Base-by-base conservation (phyloP, 2,888 invertebrate genomes). In the Callosobruchus maculatus region DNA sequence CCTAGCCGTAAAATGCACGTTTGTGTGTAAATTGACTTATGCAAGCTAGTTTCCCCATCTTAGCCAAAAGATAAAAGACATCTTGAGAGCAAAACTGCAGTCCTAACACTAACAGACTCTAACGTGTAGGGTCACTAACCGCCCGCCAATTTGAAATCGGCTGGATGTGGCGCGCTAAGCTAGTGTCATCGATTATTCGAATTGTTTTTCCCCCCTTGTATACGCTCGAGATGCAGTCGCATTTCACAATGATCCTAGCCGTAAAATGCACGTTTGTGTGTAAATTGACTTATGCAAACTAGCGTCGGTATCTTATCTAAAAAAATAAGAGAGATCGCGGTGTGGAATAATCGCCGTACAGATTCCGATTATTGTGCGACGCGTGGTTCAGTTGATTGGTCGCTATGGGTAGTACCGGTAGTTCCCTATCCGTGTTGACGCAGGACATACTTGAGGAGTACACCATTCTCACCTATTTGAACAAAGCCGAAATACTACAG, bases 371-470 rank as follows among this genome's bases (percentile, higher is more conserved):
- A 18, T 49, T 18, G 13, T 18, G 26, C 3, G 2, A 26, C 26
- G 2, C 26, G 26, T 26, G 26, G 18, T 49, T 49, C 9, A 18
- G 1, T 1, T 49, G 49, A 49, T 1, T 49, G 49, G 49, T 49
- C 20, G 70, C 71, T 0, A 91, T 91, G 91, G 91, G 91, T 31
- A 82, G 85, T 7, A 88, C 88, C 70, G 87, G 87, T 7, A 88
- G 88, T 78, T 86, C 88, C 3, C 88, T 89, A 67, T 84, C 83
- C 4, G 78, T 79, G 69, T 76, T 92, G 70, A 90, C 90, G 0
- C 87, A 90, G 81, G 90, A 91, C 78, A 79, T 89, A 71, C 80
- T 92, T 68, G 90, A 91, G 75, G 92, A 92, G 71, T 92, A 92
- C 79, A 85, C 88, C 0, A 85, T 89, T 68, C 83, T 93, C 72